phyloP scores from a whole-genome alignment of 2,113 vertebrate genomes.

The Brachypteracias leptosomus region DNA sequence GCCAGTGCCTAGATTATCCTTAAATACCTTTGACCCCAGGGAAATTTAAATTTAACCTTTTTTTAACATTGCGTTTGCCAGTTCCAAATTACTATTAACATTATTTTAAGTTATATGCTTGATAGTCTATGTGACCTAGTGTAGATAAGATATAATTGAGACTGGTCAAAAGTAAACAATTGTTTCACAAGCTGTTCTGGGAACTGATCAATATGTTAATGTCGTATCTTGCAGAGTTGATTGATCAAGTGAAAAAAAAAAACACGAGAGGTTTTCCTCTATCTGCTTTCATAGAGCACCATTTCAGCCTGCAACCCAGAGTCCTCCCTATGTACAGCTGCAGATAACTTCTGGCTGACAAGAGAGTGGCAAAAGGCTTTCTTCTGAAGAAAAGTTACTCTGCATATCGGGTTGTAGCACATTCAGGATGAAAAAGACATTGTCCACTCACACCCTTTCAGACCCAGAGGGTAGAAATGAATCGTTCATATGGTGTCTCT shows the following conservation, averaged over 20 bases:
- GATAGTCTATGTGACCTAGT: background rate
- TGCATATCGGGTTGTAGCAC: background rate
- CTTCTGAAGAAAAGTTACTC: background rate
- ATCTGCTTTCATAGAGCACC: background rate
- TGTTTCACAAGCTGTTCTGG: background rate
- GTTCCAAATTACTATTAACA: background rate
- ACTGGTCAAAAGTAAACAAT: background rate
- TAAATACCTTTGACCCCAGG: conserved; percentile 60
- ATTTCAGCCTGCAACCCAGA: background rate
- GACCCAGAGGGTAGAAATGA: background rate
- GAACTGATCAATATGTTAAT: background rate
- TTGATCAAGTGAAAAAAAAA: background rate
- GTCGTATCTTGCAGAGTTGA: background rate
- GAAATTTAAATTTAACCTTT: conserved; percentile 62
- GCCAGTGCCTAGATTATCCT: conserved; percentile 48
- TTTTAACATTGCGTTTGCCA: conserved; percentile 4
- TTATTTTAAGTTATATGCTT: conserved; percentile 11
- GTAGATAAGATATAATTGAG: background rate
- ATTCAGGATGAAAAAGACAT: background rate
- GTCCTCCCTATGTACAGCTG: background rate
- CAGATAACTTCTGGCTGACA: background rate
- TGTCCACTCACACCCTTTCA: background rate
- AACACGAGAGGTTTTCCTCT: background rate
- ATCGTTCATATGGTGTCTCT: background rate
- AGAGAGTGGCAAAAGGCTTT: background rate